Conservation (phyloP, 2,888 invertebrate species). For the Mesorhabditis spiculigera region DNA sequence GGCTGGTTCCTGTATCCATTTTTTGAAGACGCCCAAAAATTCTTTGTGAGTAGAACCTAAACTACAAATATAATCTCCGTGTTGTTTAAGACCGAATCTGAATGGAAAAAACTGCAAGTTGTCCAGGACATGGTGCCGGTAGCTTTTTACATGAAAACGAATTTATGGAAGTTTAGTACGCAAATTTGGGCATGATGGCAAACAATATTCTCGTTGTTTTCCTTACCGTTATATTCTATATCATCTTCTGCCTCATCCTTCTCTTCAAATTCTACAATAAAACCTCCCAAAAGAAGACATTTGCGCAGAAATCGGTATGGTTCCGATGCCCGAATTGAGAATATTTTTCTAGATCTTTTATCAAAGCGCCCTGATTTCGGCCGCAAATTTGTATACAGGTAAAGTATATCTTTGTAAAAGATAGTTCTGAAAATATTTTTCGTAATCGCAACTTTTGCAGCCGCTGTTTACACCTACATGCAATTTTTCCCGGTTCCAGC, state of each 20-base stretch:
- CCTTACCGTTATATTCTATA: not conserved
- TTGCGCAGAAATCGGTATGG: not conserved
- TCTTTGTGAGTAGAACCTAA: conserved; percentile 3
- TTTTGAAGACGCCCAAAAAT: not conserved
- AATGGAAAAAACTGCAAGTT: not conserved
- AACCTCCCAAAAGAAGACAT: not conserved
- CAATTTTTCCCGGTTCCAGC: not conserved
- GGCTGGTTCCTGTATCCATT: conserved; percentile 2
- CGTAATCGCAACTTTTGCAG: not conserved
- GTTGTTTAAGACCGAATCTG: not conserved
- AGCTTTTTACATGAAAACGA: not conserved
- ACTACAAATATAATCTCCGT: not conserved
- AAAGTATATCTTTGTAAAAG: not conserved
- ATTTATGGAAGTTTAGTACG: not conserved
- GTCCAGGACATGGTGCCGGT: conserved; percentile 4
- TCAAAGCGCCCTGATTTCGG: conserved; percentile 2
- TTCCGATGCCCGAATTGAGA: not conserved
- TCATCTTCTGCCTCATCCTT: not conserved
- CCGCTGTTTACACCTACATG: not conserved
- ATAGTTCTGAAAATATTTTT: not conserved
- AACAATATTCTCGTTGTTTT: conserved; percentile 3
- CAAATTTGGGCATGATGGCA: not conserved
- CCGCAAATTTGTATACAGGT: conserved; percentile 4
- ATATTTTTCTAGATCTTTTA: not conserved
- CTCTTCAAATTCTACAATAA: not conserved